phyloP scores from a whole-genome alignment of 1,140 invertebrate genomes.

The Radopholus similis region DNA sequence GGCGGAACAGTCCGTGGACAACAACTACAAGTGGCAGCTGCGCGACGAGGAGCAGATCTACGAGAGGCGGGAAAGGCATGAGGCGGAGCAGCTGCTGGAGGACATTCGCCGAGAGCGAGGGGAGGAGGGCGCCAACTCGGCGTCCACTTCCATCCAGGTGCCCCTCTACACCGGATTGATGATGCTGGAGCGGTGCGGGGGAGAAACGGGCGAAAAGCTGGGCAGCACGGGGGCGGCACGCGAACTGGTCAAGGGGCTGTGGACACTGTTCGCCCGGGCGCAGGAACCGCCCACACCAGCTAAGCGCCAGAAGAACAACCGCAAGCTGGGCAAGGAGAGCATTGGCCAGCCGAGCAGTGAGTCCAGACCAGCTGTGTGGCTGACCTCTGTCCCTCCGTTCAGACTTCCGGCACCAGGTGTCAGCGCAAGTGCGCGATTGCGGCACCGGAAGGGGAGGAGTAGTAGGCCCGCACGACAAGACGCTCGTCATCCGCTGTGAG shows the following conservation, averaged over 20 bases:
- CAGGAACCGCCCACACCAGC: background rate
- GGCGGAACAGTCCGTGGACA: slow-evolving; percentile 22
- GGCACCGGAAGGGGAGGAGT: background rate
- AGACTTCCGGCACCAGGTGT: slow-evolving; percentile 13
- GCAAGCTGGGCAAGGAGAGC: slow-evolving; percentile 4
- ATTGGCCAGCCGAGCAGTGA: background rate
- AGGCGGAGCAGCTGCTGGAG: background rate
- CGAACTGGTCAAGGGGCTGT: background rate
- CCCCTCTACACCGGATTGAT: background rate
- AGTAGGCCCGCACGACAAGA: background rate
- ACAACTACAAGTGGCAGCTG: slow-evolving; percentile 24
- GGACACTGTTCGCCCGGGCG: background rate
- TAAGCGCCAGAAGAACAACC: background rate
- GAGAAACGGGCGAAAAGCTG: background rate
- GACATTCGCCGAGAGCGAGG: background rate
- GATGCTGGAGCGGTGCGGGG: background rate
- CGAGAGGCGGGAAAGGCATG: background rate
- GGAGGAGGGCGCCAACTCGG: background rate
- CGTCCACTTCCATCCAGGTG: background rate
- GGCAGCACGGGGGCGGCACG: no score
- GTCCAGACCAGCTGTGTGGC: background rate
- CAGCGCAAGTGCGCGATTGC: background rate
- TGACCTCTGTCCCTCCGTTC: background rate
- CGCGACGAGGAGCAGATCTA: background rate
- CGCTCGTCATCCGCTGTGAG: slow-evolving; percentile 1